These are phyloP conservation scores for Cetoscarus ocellatus DNA, from an alignment of 2,797 vertebrate species.

Conservation along the genomic window DNA sequence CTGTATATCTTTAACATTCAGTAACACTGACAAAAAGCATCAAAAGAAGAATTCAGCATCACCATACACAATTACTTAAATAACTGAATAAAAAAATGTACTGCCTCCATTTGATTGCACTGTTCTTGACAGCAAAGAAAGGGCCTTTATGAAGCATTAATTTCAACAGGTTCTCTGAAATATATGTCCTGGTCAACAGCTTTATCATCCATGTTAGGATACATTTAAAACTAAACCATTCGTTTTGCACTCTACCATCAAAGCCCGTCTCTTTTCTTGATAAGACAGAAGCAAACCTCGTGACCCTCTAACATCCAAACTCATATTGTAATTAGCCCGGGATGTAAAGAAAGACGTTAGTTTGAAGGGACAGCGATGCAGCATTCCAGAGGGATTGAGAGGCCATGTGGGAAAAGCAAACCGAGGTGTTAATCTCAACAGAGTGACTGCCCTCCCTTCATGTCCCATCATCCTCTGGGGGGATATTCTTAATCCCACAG, in stretches of 20 bases:
- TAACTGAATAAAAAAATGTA: too few relatives aligned
- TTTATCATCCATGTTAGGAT: too few relatives aligned
- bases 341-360: conserved; percentile 55
- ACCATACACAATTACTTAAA: too few relatives aligned
- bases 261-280: conserved; percentile 1
- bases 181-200: too few relatives aligned
- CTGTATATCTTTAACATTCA: too few relatives aligned
- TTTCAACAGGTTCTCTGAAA: too few relatives aligned
- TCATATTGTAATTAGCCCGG: conserved; percentile 40
- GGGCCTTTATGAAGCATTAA: too few relatives aligned
- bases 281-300: conserved; percentile 7
- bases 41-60: too few relatives aligned
- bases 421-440: conserved; percentile 67
- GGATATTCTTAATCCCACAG: conserved; percentile 64
- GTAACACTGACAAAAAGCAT: too few relatives aligned
- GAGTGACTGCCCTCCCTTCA: conserved; percentile 52
- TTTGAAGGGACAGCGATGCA: conserved; percentile 49
- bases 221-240: too few relatives aligned
- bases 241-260: neutral
- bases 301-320: conserved; percentile 13
- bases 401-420: conserved; percentile 74
- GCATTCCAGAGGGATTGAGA: conserved; percentile 69
- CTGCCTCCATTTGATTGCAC: too few relatives aligned
- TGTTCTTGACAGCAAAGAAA: too few relatives aligned
- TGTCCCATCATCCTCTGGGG: conserved; percentile 52